A percentile compares a stretch with the other conserved stretches of the same genome.
phyloP scores from a whole-genome alignment of 1,140 invertebrate species.

The Choristoneura fumiferana region DNA sequence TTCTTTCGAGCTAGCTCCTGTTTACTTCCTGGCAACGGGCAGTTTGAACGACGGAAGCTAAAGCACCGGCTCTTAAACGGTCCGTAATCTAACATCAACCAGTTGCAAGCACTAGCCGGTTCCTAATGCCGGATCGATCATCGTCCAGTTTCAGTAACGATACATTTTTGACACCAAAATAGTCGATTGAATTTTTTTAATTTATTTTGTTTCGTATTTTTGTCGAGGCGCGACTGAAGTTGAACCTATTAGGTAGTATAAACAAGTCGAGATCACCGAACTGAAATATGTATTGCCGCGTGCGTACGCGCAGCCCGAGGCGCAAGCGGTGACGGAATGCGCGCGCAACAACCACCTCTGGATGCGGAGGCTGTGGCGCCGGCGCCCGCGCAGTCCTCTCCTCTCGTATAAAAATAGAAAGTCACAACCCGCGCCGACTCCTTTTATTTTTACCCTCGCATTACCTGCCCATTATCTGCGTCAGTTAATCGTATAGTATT shows the following conservation, averaged over 20 bases:
- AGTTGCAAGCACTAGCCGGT: slow-evolving; percentile 39
- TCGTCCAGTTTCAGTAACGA: slow-evolving; percentile 40
- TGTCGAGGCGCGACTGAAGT: background rate
- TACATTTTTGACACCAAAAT: background rate
- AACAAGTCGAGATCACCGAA: slow-evolving; percentile 36
- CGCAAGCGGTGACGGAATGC: slow-evolving; percentile 67
- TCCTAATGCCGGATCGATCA: slow-evolving; percentile 55
- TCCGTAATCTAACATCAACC: slow-evolving; percentile 52
- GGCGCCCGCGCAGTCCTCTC: slow-evolving; percentile 62
- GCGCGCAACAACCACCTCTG: slow-evolving; percentile 48
- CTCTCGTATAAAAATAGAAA: slow-evolving; percentile 76
- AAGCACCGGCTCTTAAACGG: slow-evolving; percentile 31
- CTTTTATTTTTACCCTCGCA: slow-evolving; percentile 68
- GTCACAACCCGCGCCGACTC: slow-evolving; percentile 62
- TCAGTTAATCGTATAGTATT: slow-evolving; percentile 40
- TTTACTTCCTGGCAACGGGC: slow-evolving; percentile 39
- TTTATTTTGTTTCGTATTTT: too few species aligned
- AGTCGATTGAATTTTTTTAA: too few species aligned
- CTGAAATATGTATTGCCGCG: slow-evolving; percentile 31
- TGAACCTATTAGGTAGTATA: slow-evolving; percentile 1
- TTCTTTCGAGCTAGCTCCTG: slow-evolving; percentile 34
- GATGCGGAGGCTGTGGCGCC: slow-evolving; percentile 67
- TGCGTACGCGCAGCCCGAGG: slow-evolving; percentile 62
- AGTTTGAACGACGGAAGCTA: slow-evolving; percentile 32
- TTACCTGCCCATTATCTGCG: slow-evolving; percentile 57